Evolutionary conservation across 1,140 invertebrate species (phyloP), one percentile per base, ranked within the genome.

Genomic region (Heliconius hewitsoni): DNA sequence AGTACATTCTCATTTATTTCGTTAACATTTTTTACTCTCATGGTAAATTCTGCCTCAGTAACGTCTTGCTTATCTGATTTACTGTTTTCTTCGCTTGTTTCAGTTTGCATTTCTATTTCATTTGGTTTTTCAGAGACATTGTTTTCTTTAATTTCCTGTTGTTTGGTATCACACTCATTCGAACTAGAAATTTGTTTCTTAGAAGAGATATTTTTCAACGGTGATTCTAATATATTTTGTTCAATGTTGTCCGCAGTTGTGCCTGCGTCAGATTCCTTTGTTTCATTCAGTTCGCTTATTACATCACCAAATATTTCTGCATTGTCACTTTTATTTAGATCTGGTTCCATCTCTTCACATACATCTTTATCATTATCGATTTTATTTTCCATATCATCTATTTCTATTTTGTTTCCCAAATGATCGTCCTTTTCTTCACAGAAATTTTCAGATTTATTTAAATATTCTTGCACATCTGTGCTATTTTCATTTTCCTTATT

Each of bases 81-180:
- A 30, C 27, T 27, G 13, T 66, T 66, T 66, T 74, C 72, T 52
- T 74, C 74, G 71, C 83, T 81, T 27, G 9, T 73, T 37, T 79
- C 39, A n/a, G 27, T 30, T 55, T 8, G 18, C 27, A 27, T 78
- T 74, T 80, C 81, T 74, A 72, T 82, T 74, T 30, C 23, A 6
- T 13, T 9, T 66, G 23, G 19, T 5, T n/a, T 57, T 23, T 23
- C 55, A 6, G 55, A n/a, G 5, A 27, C 55, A 23, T 23, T 6
- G 8, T n/a, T n/a, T 23, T 23, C n/a, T 57, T 6, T n/a, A 23
- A 9, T 57, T 57, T n/a, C n/a, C n/a, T n/a, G 19, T 57, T 57
- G 55, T 57, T 57, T 9, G 6, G 55, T 5, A 23, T 57, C 55
- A 23, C n/a, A 57, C n/a, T 57, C n/a, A 57, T 57, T 57, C 8